Conservation (phyloP, 2,888 invertebrate species). For the Agriopis leucophaearia region DNA sequence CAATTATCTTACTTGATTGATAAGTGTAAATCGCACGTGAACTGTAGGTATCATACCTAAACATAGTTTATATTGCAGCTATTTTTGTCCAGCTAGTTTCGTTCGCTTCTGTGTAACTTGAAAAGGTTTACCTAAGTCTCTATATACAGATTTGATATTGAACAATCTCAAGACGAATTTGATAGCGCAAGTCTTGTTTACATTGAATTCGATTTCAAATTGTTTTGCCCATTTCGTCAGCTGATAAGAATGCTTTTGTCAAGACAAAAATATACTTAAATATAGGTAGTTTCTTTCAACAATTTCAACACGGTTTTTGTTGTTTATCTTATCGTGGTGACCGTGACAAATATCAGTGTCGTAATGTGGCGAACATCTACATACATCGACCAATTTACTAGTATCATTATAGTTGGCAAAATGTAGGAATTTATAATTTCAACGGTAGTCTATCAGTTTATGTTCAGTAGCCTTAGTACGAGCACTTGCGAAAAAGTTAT, state of each 20-base stretch:
- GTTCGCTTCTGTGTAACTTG: background rate
- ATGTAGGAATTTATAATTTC: no score
- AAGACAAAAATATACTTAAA: conserved; percentile 23
- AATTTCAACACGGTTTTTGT: conserved; percentile 30
- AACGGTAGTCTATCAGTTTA: no score
- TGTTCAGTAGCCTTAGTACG: no score
- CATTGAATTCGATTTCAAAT: conserved; percentile 15
- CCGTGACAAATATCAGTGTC: conserved; percentile 24
- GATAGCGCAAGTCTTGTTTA: background rate
- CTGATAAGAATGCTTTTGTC: conserved; percentile 25
- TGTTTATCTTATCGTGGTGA: conserved; percentile 28
- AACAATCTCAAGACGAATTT: background rate
- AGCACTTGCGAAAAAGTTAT: no score
- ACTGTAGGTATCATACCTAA: background rate
- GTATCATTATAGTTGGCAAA: background rate
- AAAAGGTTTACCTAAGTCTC: background rate
- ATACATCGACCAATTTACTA: background rate
- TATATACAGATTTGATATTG: background rate
- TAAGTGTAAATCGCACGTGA: conserved; percentile 29
- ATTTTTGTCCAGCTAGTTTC: conserved; percentile 11
- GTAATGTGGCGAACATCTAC: conserved; percentile 8
- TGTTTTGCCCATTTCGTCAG: conserved; percentile 28
- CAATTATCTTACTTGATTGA: conserved; percentile 59
- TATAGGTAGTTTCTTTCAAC: conserved; percentile 26
- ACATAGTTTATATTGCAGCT: background rate